Percentiles rank a stretch among this genome's conserved stretches.
These are phyloP conservation scores for Nipponacmea schrenckii DNA, from an alignment of 2,888 invertebrate genomes.

Conservation along the genomic window DNA sequence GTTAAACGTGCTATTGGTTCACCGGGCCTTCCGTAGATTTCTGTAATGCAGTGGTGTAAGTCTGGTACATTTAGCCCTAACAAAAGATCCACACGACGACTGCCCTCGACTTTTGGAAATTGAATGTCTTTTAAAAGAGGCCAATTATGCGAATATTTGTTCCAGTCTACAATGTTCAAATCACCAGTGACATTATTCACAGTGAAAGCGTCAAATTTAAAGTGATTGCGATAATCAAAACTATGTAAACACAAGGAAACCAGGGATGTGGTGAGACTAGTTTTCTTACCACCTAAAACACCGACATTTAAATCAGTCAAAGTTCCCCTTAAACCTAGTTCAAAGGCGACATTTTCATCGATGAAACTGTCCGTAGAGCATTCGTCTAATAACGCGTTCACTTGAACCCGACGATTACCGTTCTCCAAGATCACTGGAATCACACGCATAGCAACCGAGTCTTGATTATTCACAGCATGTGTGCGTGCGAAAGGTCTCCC, in stretches of 20 bases:
- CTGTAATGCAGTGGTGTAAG: slow-evolving; percentile 9
- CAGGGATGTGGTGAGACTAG: not conserved
- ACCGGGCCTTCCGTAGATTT: slow-evolving; percentile 15
- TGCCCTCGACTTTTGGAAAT: slow-evolving; percentile 8
- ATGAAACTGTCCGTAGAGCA: not conserved
- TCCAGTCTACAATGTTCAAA: slow-evolving; percentile 13
- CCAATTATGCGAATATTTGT: slow-evolving; percentile 11
- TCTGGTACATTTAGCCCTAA: slow-evolving; percentile 17
- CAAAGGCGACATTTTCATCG: slow-evolving; percentile 11
- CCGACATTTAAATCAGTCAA: not conserved
- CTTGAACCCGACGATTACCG: not conserved
- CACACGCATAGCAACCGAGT: not conserved
- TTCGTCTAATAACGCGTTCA: slow-evolving; percentile 3
- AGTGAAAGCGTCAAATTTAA: slow-evolving; percentile 8
- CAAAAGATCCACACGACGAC: slow-evolving; percentile 15
- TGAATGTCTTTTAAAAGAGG: slow-evolving; percentile 13
- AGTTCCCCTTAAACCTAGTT: slow-evolving; percentile 10
- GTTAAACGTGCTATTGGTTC: slow-evolving; percentile 17
- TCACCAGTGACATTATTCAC: slow-evolving; percentile 14
- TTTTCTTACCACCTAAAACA: slow-evolving; percentile 6
- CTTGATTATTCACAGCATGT: not conserved
- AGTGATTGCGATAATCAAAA: not conserved
- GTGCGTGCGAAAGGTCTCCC: not conserved
- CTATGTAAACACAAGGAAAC: slow-evolving; percentile 6
- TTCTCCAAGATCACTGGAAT: slow-evolving; percentile 6